Base-by-base conservation (phyloP, 92 coral and sea anemone species). In the Montipora capitata region DNA sequence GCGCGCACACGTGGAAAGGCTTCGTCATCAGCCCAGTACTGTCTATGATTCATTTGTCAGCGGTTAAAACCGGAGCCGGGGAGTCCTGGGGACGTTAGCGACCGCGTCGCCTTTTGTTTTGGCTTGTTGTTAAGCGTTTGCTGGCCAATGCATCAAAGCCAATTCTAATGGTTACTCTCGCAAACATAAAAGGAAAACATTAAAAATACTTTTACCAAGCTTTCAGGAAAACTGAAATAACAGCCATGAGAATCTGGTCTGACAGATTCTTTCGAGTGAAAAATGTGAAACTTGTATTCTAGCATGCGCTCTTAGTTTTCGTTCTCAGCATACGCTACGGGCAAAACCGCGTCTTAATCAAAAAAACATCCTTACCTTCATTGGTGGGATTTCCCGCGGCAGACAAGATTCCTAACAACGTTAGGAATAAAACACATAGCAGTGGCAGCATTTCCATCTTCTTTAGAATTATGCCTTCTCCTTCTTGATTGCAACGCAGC, bases 361-460 rank as follows among this genome's bases (percentile, higher is more conserved):
- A 5, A 51, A 58, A 63, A 76, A 14, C 58, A 58, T 6, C 5
- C 83, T 45, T 65, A 79, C 83, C 83, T 79, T 64, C 16, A 5
- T 18, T 2, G 20, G 16, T 18, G 74, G 44, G 12, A 79, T 64
- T 65, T 64, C 59, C 74, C 35, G 83, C 35, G 45, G 54, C 70
- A 59, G 56, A 16, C 4, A 56, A 16, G 41, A 16, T 15, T 77
- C 57, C 41, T 16, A 61, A 61, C 41, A 43, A 40, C 4, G 40
- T 58, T 77, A 56, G 52, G 80, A 76, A 14, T 14, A 57, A 39
- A 59, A 78, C 15, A 52, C 27, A 56, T n/a, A 44, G 18, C 39
- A 18, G 16, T 13, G 5, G 62, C 8, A 11, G 4, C 58, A 68
- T 6, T 43, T 78, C 62, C 57, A 41, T 78, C 16, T 62, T 62